Base-by-base conservation (phyloP, 2,888 invertebrate genomes). In the Ormyrus thymus region DNA sequence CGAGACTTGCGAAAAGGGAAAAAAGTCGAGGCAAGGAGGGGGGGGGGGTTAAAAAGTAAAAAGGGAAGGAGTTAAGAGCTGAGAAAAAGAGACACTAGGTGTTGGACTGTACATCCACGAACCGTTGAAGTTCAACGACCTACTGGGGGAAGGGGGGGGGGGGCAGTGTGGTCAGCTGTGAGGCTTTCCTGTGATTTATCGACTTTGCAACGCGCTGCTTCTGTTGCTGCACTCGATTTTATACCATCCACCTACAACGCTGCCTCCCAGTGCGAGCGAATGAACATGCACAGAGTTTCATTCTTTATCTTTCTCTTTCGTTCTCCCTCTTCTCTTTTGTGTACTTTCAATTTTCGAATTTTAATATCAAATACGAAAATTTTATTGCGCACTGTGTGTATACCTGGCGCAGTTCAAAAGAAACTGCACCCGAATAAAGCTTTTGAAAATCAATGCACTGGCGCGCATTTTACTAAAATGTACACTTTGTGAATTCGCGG, bases 141-240 rank as follows among this genome's bases (percentile, higher is more conserved):
- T 43, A n/a, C 29, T 50, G 11, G 15, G n/a, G n/a, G n/a, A n/a
- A n/a, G n/a, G n/a, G n/a, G n/a, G n/a, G n/a, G n/a, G 11, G 8
- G 56, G 61, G 61, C 74, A 58, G 66, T 66, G 74, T 50, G 74
- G 65, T 65, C 74, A 73, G 74, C 74, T 74, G 56, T 64, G 55
- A 73, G 64, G 48, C 55, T 73, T 64, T 73, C 48, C 55, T 56
- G 64, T 73, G 74, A 74, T 74, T 74, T 66, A 74, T 74, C 74
- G 74, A 66, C 55, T 29, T 66, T 55, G 74, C 74, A 71, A 61
- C 70, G 70, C 48, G 58, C 51, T 71, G 45, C 62, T 61, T 13
- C 50, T 58, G 48, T 61, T 61, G 11, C 51, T 51, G 56, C 46
- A 46, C 50, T 51, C 61, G 61, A 61, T 71, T 71, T 71, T 51